Conservation (phyloP, 1,140 invertebrate genomes). For the Lordiphosa mommai region DNA sequence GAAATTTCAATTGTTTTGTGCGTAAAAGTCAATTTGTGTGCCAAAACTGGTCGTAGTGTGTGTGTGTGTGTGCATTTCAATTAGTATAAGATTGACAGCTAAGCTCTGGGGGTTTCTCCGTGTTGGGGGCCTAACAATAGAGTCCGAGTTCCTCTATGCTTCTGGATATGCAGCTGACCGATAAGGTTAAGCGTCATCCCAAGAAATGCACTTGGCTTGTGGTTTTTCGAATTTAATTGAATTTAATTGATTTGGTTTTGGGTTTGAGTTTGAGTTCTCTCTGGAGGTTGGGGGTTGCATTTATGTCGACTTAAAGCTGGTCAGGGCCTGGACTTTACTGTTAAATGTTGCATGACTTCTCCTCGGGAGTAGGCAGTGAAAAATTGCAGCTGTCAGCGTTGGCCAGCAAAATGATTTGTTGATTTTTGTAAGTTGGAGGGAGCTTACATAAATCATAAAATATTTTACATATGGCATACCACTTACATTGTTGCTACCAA, state of each 20-base stretch:
- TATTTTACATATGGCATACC: conserved; percentile 43
- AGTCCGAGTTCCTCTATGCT: conserved; percentile 17
- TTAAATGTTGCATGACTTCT: conserved; percentile 54
- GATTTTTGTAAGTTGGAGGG: conserved; percentile 17
- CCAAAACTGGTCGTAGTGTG: conserved; percentile 18
- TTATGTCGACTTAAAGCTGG: conserved; percentile 34
- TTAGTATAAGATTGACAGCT: conserved; percentile 72
- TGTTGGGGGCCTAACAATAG: conserved; percentile 37
- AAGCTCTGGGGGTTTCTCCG: conserved; percentile 14
- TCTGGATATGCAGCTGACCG: conserved; percentile 30
- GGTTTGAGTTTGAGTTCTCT: neutral
- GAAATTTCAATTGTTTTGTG: conserved; percentile 61
- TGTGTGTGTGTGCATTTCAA: conserved; percentile 44
- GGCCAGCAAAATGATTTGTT: conserved; percentile 62
- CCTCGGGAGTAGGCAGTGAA: conserved; percentile 43
- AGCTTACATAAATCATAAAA: conserved; percentile 53
- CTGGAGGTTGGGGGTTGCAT: conserved; percentile 9
- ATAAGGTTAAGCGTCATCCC: conserved; percentile 51
- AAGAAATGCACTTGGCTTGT: conserved; percentile 62
- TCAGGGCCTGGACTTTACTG: conserved; percentile 13
- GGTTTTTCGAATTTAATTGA: conserved; percentile 69
- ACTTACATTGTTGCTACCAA: conserved; percentile 26
- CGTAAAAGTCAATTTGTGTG: conserved; percentile 68
- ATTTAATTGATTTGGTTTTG: conserved; percentile 69
- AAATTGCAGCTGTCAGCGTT: conserved; percentile 69